Base-by-base conservation (phyloP, 1,140 invertebrate species). In the Drosophila bifasciata region DNA sequence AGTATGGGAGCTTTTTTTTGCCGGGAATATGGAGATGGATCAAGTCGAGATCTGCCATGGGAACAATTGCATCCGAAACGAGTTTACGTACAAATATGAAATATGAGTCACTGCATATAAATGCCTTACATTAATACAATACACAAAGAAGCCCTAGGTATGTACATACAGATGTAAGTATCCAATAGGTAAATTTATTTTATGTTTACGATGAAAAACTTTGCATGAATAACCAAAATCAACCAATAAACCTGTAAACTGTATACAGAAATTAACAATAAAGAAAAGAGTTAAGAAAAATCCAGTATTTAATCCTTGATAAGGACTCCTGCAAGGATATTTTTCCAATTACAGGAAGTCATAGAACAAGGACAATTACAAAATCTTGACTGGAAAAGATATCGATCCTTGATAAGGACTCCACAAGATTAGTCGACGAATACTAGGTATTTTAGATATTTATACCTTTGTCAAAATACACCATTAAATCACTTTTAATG, bases 51-150 rank as follows among this genome's bases (percentile, higher is more conserved):
- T 80, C 72, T 85, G 80, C 77, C 80, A 63, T 70, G 57, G 55
- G 21, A 68, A 58, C 44, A 59, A 63, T 59, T 43, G 44, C 56
- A 52, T 69, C 53, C 49, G 17, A 77, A 70, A 66, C 67, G 57
- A 77, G 62, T 74, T 86, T 73, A 69, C 63, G 76, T 85, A 86
- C 76, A 80, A 86, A 84, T 75, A 60, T 49, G n/a, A 64, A 69
- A 76, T 56, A 67, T 32, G 61, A 85, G 76, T 80, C 81, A 80
- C 73, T 66, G 39, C 45, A 76, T 55, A 49, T 53, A 71, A 64
- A 17, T 41, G 39, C 43, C 36, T 56, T 50, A 44, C 57, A 67
- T 55, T 52, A 41, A 48, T n/a, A n/a, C 13, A 15, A 52, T 48
- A 41, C 43, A 51, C n/a, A n/a, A n/a, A n/a, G 9, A 39, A 55